Evolutionary conservation across 2,888 invertebrate genomes (phyloP), one percentile per base, ranked within the genome.

Genomic region (Hedychridium roseum): DNA sequence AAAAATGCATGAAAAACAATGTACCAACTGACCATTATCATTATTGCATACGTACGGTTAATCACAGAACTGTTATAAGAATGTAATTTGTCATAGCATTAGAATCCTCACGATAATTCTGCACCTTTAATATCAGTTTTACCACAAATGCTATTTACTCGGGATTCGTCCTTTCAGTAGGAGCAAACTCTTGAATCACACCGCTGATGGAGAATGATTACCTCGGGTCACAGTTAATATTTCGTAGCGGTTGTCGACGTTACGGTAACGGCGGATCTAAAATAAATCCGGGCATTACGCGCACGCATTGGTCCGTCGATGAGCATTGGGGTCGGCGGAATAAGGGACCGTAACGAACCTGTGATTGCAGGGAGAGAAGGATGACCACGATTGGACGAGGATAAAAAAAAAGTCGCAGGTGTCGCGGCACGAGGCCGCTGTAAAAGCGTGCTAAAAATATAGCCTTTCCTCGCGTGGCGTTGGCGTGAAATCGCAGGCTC

Each of bases 361-460:
- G 35, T 44, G 63, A 63, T 59, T 57, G 50, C 37, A 37, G 7
- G 12, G 9, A 23, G 15, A 14, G 23, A 1, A 32, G 3, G 6
- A 35, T n/a, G 11, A 11, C 12, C 11, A 35, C 18, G 18, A 35
- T 31, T 4, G 53, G 44, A 37, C 26, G 40, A 39, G 39, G 63
- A 60, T 43, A 61, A 60, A 59, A 63, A 52, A 54, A 43, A 39
- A 57, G 38, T 14, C 31, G 32, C 39, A 42, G 46, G 51, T 55
- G 49, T 48, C 51, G 50, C n/a, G 35, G 39, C 26, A 16, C 31
- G 40, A 44, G 32, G 37, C 26, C 38, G 46, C 18, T 50, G 52
- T 28, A 57, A 60, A 66, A 54, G 51, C 48, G 38, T 17, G 50
- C 66, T 70, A 67, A 66, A 70, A 70, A 70, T 70, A 70, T 47